phyloP scores from a whole-genome alignment of 2,888 invertebrate genomes.

The Drosophila paracracens region DNA sequence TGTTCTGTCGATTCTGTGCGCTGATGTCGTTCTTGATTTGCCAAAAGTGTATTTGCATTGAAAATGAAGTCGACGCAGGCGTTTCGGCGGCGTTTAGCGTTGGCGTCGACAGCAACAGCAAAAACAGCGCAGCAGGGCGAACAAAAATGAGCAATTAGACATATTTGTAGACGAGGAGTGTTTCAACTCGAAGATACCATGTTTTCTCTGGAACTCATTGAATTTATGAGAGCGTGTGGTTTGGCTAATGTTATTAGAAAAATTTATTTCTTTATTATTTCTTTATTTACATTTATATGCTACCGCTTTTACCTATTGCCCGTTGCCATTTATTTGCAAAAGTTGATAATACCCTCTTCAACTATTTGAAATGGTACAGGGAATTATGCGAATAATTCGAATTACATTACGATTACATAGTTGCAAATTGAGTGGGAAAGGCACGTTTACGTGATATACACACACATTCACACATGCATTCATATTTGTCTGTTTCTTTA shows the following conservation, averaged over 20 bases:
- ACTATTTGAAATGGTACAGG: neutral
- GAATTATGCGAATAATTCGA: neutral
- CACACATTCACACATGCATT: neutral
- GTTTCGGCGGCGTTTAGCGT: slow-evolving; percentile 18
- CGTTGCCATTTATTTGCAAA: neutral
- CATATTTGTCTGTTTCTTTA: neutral
- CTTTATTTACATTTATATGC: neutral
- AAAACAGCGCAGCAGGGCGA: neutral
- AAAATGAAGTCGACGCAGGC: slow-evolving; percentile 35
- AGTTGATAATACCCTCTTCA: neutral
- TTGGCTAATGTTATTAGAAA: neutral
- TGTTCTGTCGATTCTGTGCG: neutral
- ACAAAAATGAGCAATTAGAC: slow-evolving; percentile 21
- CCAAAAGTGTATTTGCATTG: slow-evolving; percentile 50
- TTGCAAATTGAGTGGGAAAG: neutral
- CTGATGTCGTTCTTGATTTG: slow-evolving; percentile 68
- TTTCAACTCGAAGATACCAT: neutral
- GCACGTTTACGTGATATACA: neutral
- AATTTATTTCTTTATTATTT: neutral
- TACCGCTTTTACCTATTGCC: neutral
- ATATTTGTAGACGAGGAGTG: neutral
- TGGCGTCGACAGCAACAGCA: slow-evolving; percentile 15
- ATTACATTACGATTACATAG: neutral
- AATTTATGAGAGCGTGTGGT: neutral
- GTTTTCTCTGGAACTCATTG: neutral